Percentiles rank a stretch among this genome's conserved stretches.
These are phyloP conservation scores for Achlya flavicornis DNA, from an alignment of 2,888 invertebrate species.

Conservation along the genomic window DNA sequence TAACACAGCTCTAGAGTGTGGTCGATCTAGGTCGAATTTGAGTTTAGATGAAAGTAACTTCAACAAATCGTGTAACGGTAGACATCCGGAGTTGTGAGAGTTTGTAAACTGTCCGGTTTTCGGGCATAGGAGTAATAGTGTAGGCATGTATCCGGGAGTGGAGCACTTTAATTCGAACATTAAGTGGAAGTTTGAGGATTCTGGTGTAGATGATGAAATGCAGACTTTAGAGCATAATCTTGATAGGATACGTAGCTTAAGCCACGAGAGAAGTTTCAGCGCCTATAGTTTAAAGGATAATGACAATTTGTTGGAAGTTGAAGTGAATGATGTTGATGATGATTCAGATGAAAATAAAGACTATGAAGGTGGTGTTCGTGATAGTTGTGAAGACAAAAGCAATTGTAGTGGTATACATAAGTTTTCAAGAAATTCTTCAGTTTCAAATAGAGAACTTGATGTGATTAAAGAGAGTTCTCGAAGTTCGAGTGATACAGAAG, in stretches of 20 bases:
- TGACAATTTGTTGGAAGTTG: constrained; percentile 75
- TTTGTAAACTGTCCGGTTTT: constrained; percentile 80
- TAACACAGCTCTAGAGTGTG: constrained; percentile 70
- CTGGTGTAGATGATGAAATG: constrained; percentile 65
- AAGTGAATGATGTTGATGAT: constrained; percentile 71
- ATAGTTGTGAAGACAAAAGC: constrained; percentile 72
- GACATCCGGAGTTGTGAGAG: constrained; percentile 83
- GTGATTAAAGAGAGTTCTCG: constrained; percentile 81
- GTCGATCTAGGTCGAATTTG: constrained; percentile 77
- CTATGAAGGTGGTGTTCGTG: constrained; percentile 59
- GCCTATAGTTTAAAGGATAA: constrained; percentile 65
- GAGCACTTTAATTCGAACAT: constrained; percentile 80
- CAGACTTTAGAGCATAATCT: constrained; percentile 76
- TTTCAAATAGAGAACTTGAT: constrained; percentile 79
- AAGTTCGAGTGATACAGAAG: constrained; percentile 82
- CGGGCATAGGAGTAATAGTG: constrained; percentile 82
- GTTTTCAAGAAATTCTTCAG: constrained; percentile 76
- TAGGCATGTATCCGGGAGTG: constrained; percentile 76
- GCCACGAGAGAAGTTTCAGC: constrained; percentile 72
- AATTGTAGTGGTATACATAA: constrained; percentile 70
- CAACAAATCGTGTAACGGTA: constrained; percentile 75
- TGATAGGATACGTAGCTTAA: constrained; percentile 78
- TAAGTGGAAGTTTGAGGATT: constrained; percentile 79
- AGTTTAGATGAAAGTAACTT: constrained; percentile 79
- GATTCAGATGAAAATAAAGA: constrained; percentile 61